Conservation (phyloP, 2,888 invertebrate genomes). For the Eupithecia centaureata region DNA sequence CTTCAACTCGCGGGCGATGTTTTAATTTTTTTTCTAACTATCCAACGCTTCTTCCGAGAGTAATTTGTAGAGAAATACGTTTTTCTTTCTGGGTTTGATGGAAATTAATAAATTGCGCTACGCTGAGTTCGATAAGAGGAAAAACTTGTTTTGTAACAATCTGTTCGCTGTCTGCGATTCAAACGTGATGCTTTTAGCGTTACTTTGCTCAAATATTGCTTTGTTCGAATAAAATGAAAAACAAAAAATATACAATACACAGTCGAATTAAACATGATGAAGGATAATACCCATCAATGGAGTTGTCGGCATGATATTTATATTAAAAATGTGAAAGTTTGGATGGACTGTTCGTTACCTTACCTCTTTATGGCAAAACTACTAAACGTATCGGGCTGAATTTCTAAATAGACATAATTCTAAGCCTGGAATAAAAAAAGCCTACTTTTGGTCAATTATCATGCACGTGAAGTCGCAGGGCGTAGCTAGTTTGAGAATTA, state of each 20-base stretch:
- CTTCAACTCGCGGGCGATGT: slow-evolving; percentile 60
- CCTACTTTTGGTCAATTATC: too few relatives aligned
- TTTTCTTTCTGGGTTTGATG: slow-evolving; percentile 56
- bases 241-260: background rate
- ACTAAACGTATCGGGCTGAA: too few relatives aligned
- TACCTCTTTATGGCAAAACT: too few relatives aligned
- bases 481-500: too few relatives aligned
- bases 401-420: too few relatives aligned
- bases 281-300: too few relatives aligned
- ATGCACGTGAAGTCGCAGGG: too few relatives aligned
- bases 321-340: too few relatives aligned
- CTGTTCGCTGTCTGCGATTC: slow-evolving; percentile 24
- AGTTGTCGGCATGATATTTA: too few relatives aligned
- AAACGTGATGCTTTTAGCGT: slow-evolving; percentile 38
- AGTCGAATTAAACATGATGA: too few relatives aligned
- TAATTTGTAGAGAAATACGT: slow-evolving; percentile 59
- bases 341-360: too few relatives aligned
- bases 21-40: slow-evolving; percentile 62
- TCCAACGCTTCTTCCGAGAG: slow-evolving; percentile 53
- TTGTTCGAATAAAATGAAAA: background rate
- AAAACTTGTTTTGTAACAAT: slow-evolving; percentile 38
- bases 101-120: slow-evolving; percentile 55
- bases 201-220: slow-evolving; percentile 11
- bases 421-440: too few relatives aligned
- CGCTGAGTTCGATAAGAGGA: slow-evolving; percentile 40